These are phyloP conservation scores for Salmo trutta DNA, from an alignment of 2,797 vertebrate genomes.

Conservation along the genomic window DNA sequence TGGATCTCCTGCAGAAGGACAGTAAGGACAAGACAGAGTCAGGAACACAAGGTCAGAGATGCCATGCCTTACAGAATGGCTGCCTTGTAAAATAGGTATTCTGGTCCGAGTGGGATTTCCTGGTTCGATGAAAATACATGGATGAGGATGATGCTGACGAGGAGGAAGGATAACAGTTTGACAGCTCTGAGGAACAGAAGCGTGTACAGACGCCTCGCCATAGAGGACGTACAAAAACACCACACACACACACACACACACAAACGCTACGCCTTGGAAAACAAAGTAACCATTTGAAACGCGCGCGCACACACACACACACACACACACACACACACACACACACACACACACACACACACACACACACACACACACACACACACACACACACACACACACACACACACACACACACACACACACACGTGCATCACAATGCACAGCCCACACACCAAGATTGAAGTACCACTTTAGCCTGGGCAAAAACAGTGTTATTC, in stretches of 20 bases:
- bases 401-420: constrained; percentile 16
- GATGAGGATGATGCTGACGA: background rate
- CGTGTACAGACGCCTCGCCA: background rate
- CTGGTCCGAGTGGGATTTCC: background rate
- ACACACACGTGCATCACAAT: constrained; percentile 5
- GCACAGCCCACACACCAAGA: constrained; percentile 57
- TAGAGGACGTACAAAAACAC: constrained; percentile 9
- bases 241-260: background rate
- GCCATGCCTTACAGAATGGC: background rate
- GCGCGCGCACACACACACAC: constrained; percentile 17
- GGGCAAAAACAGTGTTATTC: constrained; percentile 52
- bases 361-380: constrained; percentile 17
- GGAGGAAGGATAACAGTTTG: background rate
- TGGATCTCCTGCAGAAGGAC: constrained; percentile 89
- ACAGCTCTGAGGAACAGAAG: background rate
- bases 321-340: background rate
- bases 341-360: background rate
- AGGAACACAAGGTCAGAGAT: constrained; percentile 3
- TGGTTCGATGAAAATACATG: background rate
- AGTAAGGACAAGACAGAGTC: constrained; percentile 53
- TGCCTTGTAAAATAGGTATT: background rate
- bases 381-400: constrained; percentile 15
- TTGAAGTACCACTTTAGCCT: constrained; percentile 63
- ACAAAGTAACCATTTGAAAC: background rate
- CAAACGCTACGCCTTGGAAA: background rate